Conservation (phyloP, 2,113 vertebrate species). For the Scophthalmus maximus region DNA sequence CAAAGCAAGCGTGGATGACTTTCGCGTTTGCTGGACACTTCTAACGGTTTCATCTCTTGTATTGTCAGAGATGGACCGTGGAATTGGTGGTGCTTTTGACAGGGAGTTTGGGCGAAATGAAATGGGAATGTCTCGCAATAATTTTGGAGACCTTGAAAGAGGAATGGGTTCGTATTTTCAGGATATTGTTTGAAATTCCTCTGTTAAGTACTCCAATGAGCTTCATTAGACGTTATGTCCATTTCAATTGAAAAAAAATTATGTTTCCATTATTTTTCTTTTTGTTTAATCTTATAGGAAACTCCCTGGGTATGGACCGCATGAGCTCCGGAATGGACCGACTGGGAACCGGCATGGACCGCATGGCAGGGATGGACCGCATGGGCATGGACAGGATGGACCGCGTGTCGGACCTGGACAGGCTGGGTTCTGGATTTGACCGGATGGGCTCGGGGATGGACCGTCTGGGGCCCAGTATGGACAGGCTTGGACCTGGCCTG, state of each 20-base stretch:
- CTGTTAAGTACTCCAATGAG: neutral
- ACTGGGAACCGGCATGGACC: conserved; percentile 87
- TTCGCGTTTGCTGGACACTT: conserved; percentile 30
- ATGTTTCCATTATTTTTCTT: neutral
- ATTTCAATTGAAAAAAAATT: neutral
- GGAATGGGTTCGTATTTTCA: conserved; percentile 86
- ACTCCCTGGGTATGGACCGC: conserved; percentile 87
- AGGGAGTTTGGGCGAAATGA: conserved; percentile 89
- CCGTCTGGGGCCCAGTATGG: conserved; percentile 90
- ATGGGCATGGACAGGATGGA: conserved; percentile 92
- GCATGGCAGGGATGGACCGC: conserved; percentile 89
- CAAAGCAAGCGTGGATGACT: conserved; percentile 28
- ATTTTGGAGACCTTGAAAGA: conserved; percentile 92
- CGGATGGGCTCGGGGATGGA: conserved; percentile 91
- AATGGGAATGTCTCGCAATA: conserved; percentile 89
- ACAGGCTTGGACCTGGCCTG: conserved; percentile 89
- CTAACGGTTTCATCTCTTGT: conserved; percentile 72
- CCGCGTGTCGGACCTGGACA: conserved; percentile 88
- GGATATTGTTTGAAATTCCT: conserved; percentile 40
- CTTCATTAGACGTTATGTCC: neutral
- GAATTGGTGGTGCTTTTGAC: conserved; percentile 90
- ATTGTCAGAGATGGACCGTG: conserved; percentile 90
- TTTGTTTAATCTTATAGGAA: conserved; percentile 65
- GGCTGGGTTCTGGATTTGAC: conserved; percentile 90
- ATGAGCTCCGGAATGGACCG: conserved; percentile 89